These are phyloP conservation scores for Himalopsyche tibetana DNA, from an alignment of 2,888 invertebrate genomes.

Conservation along the genomic window DNA sequence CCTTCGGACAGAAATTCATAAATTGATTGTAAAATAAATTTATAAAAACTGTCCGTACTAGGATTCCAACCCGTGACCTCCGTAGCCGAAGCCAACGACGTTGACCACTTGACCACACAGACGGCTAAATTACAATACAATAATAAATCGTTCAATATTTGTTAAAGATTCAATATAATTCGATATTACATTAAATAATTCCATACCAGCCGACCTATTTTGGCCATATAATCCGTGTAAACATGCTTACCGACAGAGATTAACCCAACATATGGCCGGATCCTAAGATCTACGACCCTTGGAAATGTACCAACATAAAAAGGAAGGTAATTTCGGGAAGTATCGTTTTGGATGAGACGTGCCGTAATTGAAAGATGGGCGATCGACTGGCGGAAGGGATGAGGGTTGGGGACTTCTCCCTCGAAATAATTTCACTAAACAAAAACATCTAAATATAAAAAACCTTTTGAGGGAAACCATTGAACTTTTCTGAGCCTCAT, in stretches of 20 bases:
- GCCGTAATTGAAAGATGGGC: conserved; percentile 8
- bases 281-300: neutral
- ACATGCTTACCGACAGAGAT: neutral
- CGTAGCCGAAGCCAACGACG: too few relatives aligned
- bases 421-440: neutral
- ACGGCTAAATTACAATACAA: too few relatives aligned
- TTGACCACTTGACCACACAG: too few relatives aligned
- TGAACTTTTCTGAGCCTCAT: neutral
- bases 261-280: neutral
- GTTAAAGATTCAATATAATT: too few relatives aligned
- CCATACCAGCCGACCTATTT: too few relatives aligned
- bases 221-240: too few relatives aligned
- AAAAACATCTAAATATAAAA: conserved; percentile 9
- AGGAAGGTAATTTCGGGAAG: neutral
- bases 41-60: too few relatives aligned
- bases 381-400: conserved; percentile 15
- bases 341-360: conserved; percentile 13
- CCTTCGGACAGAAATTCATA: too few relatives aligned
- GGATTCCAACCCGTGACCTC: too few relatives aligned
- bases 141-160: too few relatives aligned
- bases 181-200: too few relatives aligned
- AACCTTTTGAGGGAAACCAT: neutral
- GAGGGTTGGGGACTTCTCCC: neutral
- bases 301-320: neutral
- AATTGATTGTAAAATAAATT: too few relatives aligned